A percentile compares a stretch with the other conserved stretches of the same genome.
These are phyloP conservation scores for Aurelia aurita complex sp. Pacific DNA, from an alignment of 30 jellyfish, hydroid and myxozoan species.

Conservation along the genomic window DNA sequence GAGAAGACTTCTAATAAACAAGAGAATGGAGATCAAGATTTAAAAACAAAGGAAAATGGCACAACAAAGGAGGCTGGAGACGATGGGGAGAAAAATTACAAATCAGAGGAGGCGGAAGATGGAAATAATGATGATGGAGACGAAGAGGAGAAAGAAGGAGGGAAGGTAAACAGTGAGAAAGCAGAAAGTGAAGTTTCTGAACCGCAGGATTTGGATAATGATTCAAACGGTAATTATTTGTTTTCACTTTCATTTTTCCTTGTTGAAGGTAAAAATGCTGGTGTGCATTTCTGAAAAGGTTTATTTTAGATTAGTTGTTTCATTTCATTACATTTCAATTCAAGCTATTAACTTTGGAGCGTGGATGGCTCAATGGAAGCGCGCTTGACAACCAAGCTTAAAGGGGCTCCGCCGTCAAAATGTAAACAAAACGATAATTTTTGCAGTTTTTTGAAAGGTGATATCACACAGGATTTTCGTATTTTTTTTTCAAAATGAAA, in stretches of 20 bases:
- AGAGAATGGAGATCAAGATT: constrained; percentile 18
- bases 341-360: too few relatives aligned
- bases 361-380: too few relatives aligned
- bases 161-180: not conserved
- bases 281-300: too few relatives aligned
- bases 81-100: constrained; percentile 8
- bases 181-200: constrained; percentile 9
- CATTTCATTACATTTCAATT: too few relatives aligned
- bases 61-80: not conserved
- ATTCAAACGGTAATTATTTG: not conserved
- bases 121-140: not conserved
- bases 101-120: not conserved
- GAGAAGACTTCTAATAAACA: not conserved
- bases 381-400: too few relatives aligned
- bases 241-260: not conserved
- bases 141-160: not conserved
- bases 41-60: constrained; percentile 1
- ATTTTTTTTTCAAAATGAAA: too few relatives aligned
- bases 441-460: too few relatives aligned
- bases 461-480: too few relatives aligned
- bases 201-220: not conserved
- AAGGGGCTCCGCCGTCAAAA: too few relatives aligned
- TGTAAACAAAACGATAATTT: too few relatives aligned
- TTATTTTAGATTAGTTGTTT: too few relatives aligned
- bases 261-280: not conserved